phyloP scores from a whole-genome alignment of 2,797 vertebrate species.

The Ispidina lecontei region DNA sequence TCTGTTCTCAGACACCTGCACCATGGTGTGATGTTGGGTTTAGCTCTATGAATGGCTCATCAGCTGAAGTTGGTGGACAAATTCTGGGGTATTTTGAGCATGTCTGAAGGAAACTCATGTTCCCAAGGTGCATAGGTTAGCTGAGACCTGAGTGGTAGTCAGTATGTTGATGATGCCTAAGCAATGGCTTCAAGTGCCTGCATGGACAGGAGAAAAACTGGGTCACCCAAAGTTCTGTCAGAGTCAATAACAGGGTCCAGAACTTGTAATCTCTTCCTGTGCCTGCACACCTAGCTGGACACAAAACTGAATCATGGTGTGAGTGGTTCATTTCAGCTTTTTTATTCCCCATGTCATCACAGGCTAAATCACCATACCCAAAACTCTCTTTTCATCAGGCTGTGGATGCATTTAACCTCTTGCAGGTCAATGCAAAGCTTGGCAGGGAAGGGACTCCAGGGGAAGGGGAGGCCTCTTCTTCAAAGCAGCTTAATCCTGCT shows the following conservation, averaged over 20 bases:
- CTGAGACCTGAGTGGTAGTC: neutral
- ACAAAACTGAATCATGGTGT: neutral
- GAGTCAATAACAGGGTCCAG: neutral
- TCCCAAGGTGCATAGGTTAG: neutral
- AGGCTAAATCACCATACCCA: neutral
- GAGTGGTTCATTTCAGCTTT: neutral
- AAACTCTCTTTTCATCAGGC: neutral
- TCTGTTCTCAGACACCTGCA: neutral
- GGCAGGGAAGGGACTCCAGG: neutral
- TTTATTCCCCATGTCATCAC: neutral
- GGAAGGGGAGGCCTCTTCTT: neutral
- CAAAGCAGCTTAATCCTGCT: conserved; percentile 32
- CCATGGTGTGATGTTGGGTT: neutral
- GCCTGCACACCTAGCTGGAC: neutral
- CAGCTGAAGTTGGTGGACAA: neutral
- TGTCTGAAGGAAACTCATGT: neutral
- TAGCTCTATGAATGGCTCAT: neutral
- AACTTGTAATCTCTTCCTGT: neutral
- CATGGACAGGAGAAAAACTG: neutral
- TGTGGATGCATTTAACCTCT: neutral
- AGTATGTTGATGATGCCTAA: neutral
- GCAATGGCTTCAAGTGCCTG: neutral
- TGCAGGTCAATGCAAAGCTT: neutral
- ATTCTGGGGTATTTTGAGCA: fast-evolving
- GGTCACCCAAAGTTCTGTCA: neutral